phyloP scores from a whole-genome alignment of 2,113 vertebrate species.

The Podarcis muralis region DNA sequence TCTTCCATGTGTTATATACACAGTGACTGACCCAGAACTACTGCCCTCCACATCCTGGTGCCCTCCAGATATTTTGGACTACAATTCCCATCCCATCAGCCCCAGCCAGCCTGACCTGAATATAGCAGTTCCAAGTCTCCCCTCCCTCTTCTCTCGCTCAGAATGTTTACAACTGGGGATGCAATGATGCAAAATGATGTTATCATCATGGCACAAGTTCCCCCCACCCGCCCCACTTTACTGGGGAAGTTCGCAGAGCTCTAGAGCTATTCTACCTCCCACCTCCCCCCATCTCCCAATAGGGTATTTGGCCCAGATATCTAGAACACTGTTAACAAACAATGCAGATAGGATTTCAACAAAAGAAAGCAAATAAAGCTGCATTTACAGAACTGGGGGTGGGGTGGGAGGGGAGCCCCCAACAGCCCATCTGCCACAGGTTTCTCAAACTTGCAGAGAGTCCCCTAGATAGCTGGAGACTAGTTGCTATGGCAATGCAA shows the following conservation, averaged over 20 bases:
- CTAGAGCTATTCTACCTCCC: not conserved
- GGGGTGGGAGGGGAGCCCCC: not conserved
- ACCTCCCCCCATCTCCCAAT: not conserved
- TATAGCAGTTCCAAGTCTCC: no score
- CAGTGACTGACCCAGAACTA: no score
- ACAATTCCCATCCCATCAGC: no score
- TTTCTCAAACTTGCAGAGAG: not conserved
- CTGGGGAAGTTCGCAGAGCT: not conserved
- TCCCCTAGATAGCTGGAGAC: not conserved
- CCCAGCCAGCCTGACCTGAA: no score
- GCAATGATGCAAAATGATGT: not conserved
- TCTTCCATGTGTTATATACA: no score
- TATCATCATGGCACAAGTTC: not conserved
- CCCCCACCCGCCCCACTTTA: not conserved
- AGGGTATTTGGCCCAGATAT: not conserved
- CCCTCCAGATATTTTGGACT: no score
- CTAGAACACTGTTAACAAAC: not conserved
- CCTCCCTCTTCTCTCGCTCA: no score
- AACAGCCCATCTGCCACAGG: not conserved
- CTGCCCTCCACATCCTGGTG: no score
- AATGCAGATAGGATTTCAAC: not conserved
- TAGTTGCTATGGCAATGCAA: conserved; percentile 21
- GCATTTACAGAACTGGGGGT: not conserved
- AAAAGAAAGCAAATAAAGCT: not conserved
- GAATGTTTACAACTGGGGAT: no score